Percentiles rank a stretch among this genome's conserved stretches.
phyloP scores from a whole-genome alignment of 1,140 invertebrate genomes.

The Aethina tumida region DNA sequence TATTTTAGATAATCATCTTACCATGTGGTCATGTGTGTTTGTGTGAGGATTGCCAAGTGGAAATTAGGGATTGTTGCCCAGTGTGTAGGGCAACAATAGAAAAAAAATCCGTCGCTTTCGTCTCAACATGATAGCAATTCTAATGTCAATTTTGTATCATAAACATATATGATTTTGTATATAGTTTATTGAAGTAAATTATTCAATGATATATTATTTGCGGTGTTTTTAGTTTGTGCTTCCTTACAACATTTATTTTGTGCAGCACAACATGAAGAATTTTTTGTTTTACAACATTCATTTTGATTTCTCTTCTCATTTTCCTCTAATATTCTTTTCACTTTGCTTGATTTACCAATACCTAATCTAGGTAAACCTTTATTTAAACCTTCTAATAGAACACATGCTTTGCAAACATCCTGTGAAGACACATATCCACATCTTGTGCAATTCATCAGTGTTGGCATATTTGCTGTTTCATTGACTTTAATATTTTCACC shows the following conservation, averaged over 20 bases:
- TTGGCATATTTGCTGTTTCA: conserved; percentile 70
- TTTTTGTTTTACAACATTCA: conserved; percentile 9
- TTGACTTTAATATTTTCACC: conserved; percentile 81
- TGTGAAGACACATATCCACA: conserved; percentile 97
- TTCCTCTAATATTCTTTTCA: conserved; percentile 46
- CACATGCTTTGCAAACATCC: conserved; percentile 92
- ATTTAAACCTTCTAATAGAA: conserved; percentile 91
- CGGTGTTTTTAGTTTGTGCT: too few species aligned
- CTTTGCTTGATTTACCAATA: conserved; percentile 76
- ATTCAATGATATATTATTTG: too few species aligned
- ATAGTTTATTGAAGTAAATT: too few species aligned
- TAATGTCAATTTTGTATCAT: too few species aligned
- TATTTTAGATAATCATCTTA: conserved; percentile 59
- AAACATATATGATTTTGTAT: too few species aligned
- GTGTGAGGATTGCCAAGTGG: conserved; percentile 69
- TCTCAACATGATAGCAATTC: too few species aligned
- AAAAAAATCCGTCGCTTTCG: conserved; percentile 57
- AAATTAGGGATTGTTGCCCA: conserved; percentile 57
- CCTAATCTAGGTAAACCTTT: conserved; percentile 80
- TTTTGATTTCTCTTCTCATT: conserved; percentile 15
- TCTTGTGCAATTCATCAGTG: conserved; percentile 66
- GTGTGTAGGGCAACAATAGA: conserved; percentile 57
- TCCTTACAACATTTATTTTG: too few species aligned
- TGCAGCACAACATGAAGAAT: too few species aligned
- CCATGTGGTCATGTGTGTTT: conserved; percentile 76